Conservation (phyloP, 2,888 invertebrate species). For the Brenthis ino region DNA sequence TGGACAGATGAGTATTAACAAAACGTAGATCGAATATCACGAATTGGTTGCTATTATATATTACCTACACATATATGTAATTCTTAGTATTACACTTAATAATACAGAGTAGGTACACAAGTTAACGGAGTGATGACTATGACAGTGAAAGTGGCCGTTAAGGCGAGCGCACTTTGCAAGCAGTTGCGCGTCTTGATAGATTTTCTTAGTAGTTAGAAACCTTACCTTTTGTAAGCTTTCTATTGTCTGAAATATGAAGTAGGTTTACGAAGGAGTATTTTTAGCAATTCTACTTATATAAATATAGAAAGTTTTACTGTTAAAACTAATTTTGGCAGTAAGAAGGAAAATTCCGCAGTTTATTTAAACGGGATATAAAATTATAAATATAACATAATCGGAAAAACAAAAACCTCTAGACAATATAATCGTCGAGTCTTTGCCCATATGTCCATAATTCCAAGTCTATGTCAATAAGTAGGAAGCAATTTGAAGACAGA, state of each 20-base stretch:
- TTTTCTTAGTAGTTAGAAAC: constrained; percentile 32
- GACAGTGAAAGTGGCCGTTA: constrained; percentile 72
- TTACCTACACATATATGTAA: too few species aligned
- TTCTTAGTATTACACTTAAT: too few species aligned
- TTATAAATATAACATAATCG: too few species aligned
- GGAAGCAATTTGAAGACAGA: too few species aligned
- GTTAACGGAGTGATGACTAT: constrained; percentile 38
- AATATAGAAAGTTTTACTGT: background rate
- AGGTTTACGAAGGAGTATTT: background rate
- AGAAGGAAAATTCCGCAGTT: too few species aligned
- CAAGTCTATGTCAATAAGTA: too few species aligned
- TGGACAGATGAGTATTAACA: constrained; percentile 10
- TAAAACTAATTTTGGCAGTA: too few species aligned
- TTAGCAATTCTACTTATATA: background rate
- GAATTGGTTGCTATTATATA: too few species aligned
- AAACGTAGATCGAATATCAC: background rate
- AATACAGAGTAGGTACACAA: constrained; percentile 8
- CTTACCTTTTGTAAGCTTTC: constrained; percentile 23
- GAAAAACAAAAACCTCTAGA: too few species aligned
- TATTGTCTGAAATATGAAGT: constrained; percentile 14
- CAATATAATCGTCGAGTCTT: too few species aligned
- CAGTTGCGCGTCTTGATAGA: constrained; percentile 31
- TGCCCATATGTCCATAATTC: too few species aligned
- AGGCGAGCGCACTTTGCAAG: constrained; percentile 53
- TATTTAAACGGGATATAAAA: too few species aligned